Evolutionary conservation across 1,140 invertebrate species (phyloP), one percentile per base, ranked within the genome.

Genomic region (Aphidius ervi): DNA sequence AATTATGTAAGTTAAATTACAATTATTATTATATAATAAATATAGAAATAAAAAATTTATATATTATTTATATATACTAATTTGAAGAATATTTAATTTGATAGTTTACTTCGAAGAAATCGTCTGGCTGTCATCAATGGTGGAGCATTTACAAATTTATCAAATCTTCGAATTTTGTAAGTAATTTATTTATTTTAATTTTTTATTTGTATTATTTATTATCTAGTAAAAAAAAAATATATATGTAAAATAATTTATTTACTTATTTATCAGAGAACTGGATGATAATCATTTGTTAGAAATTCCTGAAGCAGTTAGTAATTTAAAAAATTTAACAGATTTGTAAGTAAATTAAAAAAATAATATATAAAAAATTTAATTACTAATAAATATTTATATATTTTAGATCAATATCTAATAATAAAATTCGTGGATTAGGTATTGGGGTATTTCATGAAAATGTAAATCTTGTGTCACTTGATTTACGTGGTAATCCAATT

Each of bases 401-500:
- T 55, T 76, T 31, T 73, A 88, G 87, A 67, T 88, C 87, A 16
- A 80, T 89, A 63, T 86, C 87, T 41, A 87, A 87, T 64, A 90
- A 90, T 72, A 82, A 81, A 59, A 85, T 90, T 69, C 82, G 82
- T 61, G 83, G 81, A 66, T 83, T 90, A 53, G 82, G 83, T 9
- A 82, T 78, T 37, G 83, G 84, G 37, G 76, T 86, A 54, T 76
- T 90, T 31, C 84, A 84, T 63, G 80, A 82, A 61, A 75, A 80
- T 42, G 77, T 77, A 39, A 84, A 83, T 56, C 79, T 90, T 49
- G 76, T 83, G 45, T 81, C 87, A 10, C 68, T 90, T 46, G 88
- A 90, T 68, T 76, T 90, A 56, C 84, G 86, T 56, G 87, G 87
- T 6, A 90, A 90, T 81, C 88, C 88, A 5, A 77, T 89, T 62